Percentiles rank a stretch among this genome's conserved stretches.
Conservation (phyloP, 2,888 invertebrate species). For the Cryptocephalus primarius region DNA sequence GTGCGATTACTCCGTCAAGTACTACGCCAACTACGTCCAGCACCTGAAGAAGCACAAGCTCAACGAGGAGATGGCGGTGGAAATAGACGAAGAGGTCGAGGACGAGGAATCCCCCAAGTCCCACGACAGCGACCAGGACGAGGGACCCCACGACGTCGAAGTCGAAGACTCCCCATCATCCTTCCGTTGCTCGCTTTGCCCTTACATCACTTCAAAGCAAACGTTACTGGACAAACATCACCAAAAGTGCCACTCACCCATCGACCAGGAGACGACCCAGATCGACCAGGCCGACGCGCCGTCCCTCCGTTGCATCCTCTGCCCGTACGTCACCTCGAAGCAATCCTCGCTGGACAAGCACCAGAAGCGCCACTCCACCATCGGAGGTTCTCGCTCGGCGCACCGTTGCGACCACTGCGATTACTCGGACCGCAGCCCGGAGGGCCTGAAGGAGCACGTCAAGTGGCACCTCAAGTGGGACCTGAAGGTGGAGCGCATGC, state of each 20-base stretch:
- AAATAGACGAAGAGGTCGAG: constrained; percentile 36
- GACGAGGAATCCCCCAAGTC: constrained; percentile 20
- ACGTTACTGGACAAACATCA: no score
- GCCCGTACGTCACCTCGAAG: constrained; percentile 68
- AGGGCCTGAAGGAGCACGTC: constrained; percentile 67
- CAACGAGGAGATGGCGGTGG: constrained; percentile 50
- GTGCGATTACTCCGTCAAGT: constrained; percentile 82
- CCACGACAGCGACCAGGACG: constrained; percentile 4
- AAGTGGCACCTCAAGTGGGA: constrained; percentile 63
- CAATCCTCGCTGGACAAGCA: constrained; percentile 66
- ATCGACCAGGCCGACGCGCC: constrained; percentile 41
- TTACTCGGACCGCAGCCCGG: constrained; percentile 63
- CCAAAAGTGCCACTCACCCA: no score
- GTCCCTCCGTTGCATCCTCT: constrained; percentile 49
- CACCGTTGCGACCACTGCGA: constrained; percentile 74
- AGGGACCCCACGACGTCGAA: constrained; percentile 41
- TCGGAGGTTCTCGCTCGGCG: constrained; percentile 45
- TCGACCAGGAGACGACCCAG: constrained; percentile 29
- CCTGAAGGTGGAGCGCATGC: constrained; percentile 8
- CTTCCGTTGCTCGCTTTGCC: no score
- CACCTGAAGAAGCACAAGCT: constrained; percentile 71
- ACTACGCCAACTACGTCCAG: constrained; percentile 73
- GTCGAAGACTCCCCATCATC: no score
- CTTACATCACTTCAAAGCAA: no score
- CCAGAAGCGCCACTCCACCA: constrained; percentile 57